Conservation (phyloP, 2,113 vertebrate genomes). For the Strix uralensis region DNA sequence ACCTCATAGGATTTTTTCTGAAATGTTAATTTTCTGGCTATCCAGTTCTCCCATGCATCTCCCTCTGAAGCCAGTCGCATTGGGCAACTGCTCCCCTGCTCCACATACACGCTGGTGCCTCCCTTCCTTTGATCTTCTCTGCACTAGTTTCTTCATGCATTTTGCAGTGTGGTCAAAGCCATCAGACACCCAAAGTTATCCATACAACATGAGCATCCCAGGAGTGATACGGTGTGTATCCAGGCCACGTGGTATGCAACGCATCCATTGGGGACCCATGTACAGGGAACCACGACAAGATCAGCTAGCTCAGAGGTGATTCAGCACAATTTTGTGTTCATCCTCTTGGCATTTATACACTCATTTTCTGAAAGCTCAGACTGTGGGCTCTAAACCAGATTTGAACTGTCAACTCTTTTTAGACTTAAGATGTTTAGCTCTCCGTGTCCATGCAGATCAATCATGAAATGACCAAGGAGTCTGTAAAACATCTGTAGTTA, state of each 20-base stretch:
- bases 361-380: background rate
- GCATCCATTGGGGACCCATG: background rate
- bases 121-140: background rate
- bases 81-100: background rate
- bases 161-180: background rate
- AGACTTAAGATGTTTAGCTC: background rate
- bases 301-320: background rate
- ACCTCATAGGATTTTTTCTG: background rate
- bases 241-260: background rate
- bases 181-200: background rate
- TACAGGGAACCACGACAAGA: background rate
- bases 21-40: background rate
- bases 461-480: background rate
- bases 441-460: background rate
- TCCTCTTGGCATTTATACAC: background rate
- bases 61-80: rapidly evolving
- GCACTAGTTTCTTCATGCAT: background rate
- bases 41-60: background rate
- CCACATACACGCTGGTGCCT: background rate
- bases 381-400: background rate
- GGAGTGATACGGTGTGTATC: background rate
- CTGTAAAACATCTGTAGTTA: background rate
- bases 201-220: background rate
- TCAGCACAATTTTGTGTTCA: background rate
- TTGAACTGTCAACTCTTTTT: background rate